phyloP scores from a whole-genome alignment of 2,797 vertebrate species.

The Falco peregrinus region DNA sequence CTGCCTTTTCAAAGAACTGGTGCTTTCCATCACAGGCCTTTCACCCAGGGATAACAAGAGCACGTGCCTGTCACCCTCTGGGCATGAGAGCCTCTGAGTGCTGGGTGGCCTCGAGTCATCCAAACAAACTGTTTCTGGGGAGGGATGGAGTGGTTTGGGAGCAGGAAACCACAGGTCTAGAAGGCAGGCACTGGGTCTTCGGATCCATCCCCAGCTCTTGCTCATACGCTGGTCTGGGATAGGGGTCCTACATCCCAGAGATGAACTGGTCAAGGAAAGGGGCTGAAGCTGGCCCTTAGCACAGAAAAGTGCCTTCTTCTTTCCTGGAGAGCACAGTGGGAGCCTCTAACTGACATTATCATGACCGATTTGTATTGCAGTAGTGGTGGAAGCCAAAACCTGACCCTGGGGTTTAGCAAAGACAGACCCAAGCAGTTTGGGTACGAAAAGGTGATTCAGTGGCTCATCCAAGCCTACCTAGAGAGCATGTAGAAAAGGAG shows the following conservation, averaged over 20 bases:
- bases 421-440: neutral
- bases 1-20: neutral
- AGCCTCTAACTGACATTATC: neutral
- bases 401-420: neutral
- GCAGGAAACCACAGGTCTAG: neutral
- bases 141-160: neutral
- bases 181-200: neutral
- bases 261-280: neutral
- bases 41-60: neutral
- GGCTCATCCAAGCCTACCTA: neutral
- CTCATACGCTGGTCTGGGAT: neutral
- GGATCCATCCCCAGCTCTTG: neutral
- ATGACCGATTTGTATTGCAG: neutral
- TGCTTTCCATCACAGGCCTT: neutral
- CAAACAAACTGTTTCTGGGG: neutral
- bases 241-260: neutral
- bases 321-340: neutral
- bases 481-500: neutral
- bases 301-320: neutral
- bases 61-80: neutral
- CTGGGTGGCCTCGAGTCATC: neutral
- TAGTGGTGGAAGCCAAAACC: neutral
- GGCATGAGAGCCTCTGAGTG: neutral
- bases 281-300: neutral
- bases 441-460: neutral